Evolutionary conservation across 1,140 invertebrate genomes (phyloP).

Genomic region (Stegodyphus mimosarum): DNA sequence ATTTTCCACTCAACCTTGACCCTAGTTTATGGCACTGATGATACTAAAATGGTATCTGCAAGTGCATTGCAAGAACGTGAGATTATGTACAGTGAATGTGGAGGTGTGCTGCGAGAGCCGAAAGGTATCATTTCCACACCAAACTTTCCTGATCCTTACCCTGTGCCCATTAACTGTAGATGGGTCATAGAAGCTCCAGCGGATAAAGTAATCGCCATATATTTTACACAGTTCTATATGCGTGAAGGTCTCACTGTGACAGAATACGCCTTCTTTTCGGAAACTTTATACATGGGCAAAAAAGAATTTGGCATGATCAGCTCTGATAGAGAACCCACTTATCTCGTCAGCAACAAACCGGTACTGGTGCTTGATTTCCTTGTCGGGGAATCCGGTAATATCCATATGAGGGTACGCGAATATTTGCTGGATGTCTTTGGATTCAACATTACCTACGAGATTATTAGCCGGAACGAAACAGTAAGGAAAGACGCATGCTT

Average conservation of each 20-base stretch:
- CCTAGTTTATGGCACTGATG: not conserved
- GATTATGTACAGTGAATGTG: conserved; percentile 45
- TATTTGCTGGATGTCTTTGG: conserved; percentile 86
- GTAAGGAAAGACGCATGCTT: conserved; percentile 41
- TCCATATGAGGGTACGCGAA: conserved; percentile 83
- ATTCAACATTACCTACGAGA: conserved; percentile 92
- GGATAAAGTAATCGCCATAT: conserved; percentile 79
- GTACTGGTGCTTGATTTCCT: conserved; percentile 83
- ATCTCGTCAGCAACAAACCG: conserved; percentile 76
- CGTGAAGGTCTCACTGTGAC: conserved; percentile 82
- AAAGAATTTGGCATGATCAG: conserved; percentile 65
- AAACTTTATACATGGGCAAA: conserved; percentile 63
- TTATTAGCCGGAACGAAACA: conserved; percentile 69
- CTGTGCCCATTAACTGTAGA: conserved; percentile 82
- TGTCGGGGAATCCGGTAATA: conserved; percentile 79
- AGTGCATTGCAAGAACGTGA: conserved; percentile 46
- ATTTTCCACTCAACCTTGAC: not conserved
- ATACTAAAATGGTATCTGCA: not conserved
- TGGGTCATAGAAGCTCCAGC: conserved; percentile 83
- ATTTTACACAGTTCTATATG: conserved; percentile 88
- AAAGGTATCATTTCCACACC: conserved; percentile 78
- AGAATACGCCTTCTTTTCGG: conserved; percentile 75
- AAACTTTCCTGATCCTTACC: conserved; percentile 82
- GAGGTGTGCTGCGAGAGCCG: conserved; percentile 44
- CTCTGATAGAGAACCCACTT: conserved; percentile 66